phyloP scores from a whole-genome alignment of 2,888 invertebrate species.

The Drosophila tripunctata region DNA sequence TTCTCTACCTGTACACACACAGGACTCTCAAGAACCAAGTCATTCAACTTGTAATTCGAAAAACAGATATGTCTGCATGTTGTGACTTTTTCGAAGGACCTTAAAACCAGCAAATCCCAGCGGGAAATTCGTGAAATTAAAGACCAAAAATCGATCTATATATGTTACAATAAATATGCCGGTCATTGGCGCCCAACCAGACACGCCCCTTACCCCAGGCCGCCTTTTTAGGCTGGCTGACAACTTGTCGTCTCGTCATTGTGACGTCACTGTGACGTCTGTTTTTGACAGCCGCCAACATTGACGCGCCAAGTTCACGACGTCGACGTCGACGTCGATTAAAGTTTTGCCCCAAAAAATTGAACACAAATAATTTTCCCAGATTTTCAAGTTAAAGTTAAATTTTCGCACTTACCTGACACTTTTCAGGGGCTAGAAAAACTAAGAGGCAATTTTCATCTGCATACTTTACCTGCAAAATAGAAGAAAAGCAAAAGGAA shows the following conservation, averaged over 20 bases:
- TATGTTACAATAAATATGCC: slow-evolving; percentile 65
- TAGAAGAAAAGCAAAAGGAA: background rate
- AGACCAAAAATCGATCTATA: slow-evolving; percentile 55
- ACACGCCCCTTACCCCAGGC: background rate
- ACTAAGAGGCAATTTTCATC: slow-evolving; percentile 24
- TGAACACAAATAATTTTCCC: too few relatives aligned
- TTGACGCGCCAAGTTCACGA: slow-evolving; percentile 27
- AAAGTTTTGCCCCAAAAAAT: slow-evolving; percentile 35
- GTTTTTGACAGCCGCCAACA: slow-evolving; percentile 58
- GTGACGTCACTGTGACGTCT: slow-evolving; percentile 48
- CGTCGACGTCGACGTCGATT: slow-evolving; percentile 38
- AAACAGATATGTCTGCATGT: background rate
- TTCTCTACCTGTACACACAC: slow-evolving; percentile 35
- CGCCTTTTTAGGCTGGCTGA: background rate
- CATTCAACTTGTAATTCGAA: slow-evolving; percentile 37
- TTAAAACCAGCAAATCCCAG: slow-evolving; percentile 7
- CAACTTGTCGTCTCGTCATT: slow-evolving; percentile 55
- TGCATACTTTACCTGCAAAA: slow-evolving; percentile 71
- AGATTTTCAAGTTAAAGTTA: slow-evolving; percentile 16
- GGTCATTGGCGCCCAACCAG: slow-evolving; percentile 43
- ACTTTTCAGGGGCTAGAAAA: slow-evolving; percentile 13
- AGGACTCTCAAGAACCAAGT: slow-evolving; percentile 46
- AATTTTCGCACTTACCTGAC: slow-evolving; percentile 60
- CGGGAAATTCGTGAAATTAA: slow-evolving; percentile 10
- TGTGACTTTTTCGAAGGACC: slow-evolving; percentile 17